phyloP scores from a whole-genome alignment of 2,113 vertebrate species.

The Drymodes brunneopygia region DNA sequence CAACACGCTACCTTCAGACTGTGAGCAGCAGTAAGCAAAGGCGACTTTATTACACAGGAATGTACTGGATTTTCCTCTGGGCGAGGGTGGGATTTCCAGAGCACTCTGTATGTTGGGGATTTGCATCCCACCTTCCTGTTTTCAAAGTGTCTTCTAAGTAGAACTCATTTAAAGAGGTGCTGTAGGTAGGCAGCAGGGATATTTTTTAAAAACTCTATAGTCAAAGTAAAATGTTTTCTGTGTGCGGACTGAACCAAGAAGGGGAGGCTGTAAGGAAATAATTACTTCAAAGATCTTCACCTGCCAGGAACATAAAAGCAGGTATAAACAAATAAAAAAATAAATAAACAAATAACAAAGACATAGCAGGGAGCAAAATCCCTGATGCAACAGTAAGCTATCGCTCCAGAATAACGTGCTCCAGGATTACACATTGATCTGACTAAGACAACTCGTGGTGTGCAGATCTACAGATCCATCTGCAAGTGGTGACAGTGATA shows the following conservation, averaged over 20 bases:
- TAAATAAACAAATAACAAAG: not conserved
- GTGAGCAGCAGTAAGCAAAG: not conserved
- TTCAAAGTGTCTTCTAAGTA: not conserved
- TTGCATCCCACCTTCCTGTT: not conserved
- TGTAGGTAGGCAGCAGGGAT: too few species aligned
- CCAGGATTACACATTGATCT: not conserved
- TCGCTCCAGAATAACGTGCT: not conserved
- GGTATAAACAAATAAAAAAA: not conserved
- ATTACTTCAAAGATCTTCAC: not conserved
- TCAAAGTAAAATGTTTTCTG: rapidly evolving
- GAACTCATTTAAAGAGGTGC: not conserved
- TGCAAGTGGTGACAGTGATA: not conserved
- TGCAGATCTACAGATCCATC: constrained; percentile 15
- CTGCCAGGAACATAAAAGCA: not conserved
- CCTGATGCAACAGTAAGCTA: constrained; percentile 4
- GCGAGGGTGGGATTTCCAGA: not conserved
- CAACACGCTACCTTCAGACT: not conserved
- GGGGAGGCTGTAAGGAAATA: not conserved
- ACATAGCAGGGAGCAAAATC: not conserved
- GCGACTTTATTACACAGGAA: not conserved
- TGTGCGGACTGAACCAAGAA: not conserved
- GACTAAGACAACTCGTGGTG: not conserved
- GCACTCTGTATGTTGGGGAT: not conserved
- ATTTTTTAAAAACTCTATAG: too few species aligned
- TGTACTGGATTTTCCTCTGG: not conserved